Evolutionary conservation across 1,140 invertebrate species (phyloP), one percentile per base, ranked within the genome.

Genomic region (Nasonia longicornis): DNA sequence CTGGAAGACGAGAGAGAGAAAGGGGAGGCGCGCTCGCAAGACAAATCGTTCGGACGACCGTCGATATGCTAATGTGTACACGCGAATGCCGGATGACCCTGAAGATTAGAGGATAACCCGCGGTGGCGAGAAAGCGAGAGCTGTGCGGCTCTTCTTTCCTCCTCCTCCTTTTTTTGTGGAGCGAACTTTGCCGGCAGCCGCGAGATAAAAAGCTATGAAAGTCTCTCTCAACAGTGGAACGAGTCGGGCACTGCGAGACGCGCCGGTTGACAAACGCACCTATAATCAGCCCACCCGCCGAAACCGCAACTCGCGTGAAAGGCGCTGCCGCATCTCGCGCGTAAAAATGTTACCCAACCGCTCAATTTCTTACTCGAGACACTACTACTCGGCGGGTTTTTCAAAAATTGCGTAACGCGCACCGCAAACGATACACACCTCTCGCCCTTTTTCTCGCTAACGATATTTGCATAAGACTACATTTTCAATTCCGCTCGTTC

Each of bases 11-110:
- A 67, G 38, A 45, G 71, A 48, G 35, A 42, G 69, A 31, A 35
- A 38, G 67, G 52, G 70, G 48, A 35, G 8, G 45, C 20, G 66
- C 45, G 22, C 73, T 69, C 73, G 16, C 42, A 80, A 75, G 79
- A 80, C 72, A 75, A 80, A 80, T 80, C 73, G 79, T 63, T 75
- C 45, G 42, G 64, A 58, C 79, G 45, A 75, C 26, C 64, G 64
- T 76, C 66, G 79, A 80, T 80, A 80, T 80, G 79, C 79, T 80
- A 80, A 80, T 80, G 26, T 58, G 45, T 38, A 58, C 64, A 76
- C 64, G 31, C 42, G 58, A 76, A 80, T 80, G 79, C 48, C 26
- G 42, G 79, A 75, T 80, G 79, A 76, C 64, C 72, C 72, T 80
- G 71, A 76, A 80, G 79, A 73, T 76, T 80, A 70, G 26, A 70